A percentile compares a stretch with the other conserved stretches of the same genome.
These are phyloP conservation scores for Thelaira solivaga DNA, from an alignment of 2,888 invertebrate genomes.

Conservation along the genomic window DNA sequence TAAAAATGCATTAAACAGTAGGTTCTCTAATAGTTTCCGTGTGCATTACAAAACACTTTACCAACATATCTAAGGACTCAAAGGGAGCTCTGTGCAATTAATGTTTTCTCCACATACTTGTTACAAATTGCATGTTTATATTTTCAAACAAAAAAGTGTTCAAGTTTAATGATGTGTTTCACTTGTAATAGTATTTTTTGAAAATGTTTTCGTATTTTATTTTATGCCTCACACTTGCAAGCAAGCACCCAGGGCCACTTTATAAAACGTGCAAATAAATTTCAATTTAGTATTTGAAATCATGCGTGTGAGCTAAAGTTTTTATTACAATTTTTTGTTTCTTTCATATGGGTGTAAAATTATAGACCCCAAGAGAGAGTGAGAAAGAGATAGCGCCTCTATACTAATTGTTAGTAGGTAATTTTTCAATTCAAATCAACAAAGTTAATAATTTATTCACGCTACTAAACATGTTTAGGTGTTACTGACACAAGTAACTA, in stretches of 20 bases:
- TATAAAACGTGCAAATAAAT: conserved; percentile 6
- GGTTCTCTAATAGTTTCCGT: not conserved
- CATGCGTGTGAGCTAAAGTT: conserved; percentile 30
- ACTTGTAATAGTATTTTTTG: not conserved
- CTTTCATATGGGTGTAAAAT: conserved; percentile 9
- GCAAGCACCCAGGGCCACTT: not conserved
- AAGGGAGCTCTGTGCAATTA: conserved; percentile 16
- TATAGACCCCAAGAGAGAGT: too few relatives aligned
- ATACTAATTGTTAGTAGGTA: conserved; percentile 29
- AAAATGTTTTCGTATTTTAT: not conserved
- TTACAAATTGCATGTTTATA: conserved; percentile 52
- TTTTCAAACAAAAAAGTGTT: conserved; percentile 28
- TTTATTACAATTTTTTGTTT: conserved; percentile 29
- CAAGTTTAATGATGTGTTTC: conserved; percentile 44
- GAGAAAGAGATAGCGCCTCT: conserved; percentile 16
- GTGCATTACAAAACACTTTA: not conserved
- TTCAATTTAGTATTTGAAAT: conserved; percentile 30
- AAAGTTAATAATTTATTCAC: conserved; percentile 49
- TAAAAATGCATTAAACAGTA: conserved; percentile 23
- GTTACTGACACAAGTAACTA: conserved; percentile 33
- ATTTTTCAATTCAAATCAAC: conserved; percentile 46
- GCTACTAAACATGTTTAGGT: conserved; percentile 19
- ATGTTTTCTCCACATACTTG: conserved; percentile 21
- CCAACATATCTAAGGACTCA: not conserved
- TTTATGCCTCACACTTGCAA: not conserved